These are phyloP conservation scores for Aphidius gifuensis DNA, from an alignment of 1,140 invertebrate species.

Conservation along the genomic window DNA sequence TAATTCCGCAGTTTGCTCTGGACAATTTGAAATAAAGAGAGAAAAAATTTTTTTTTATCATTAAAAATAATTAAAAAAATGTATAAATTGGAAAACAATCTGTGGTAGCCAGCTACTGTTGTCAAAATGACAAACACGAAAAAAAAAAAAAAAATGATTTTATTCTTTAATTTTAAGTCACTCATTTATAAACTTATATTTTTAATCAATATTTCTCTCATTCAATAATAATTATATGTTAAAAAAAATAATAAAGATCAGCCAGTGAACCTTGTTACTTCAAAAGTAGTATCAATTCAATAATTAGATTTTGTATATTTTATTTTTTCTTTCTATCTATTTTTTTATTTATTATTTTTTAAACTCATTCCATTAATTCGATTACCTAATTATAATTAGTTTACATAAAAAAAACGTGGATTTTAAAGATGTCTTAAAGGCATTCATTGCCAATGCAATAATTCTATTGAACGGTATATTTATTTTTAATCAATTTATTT, in stretches of 20 bases:
- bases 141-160: too few relatives aligned
- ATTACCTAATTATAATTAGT: conserved; percentile 20
- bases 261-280: conserved; percentile 17
- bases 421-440: conserved; percentile 16
- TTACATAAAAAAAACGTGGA: conserved; percentile 16
- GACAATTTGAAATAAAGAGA: too few relatives aligned
- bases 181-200: too few relatives aligned
- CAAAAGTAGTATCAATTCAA: conserved; percentile 3
- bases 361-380: conserved; percentile 10
- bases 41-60: too few relatives aligned
- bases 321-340: conserved; percentile 1
- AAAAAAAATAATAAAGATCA: conserved; percentile 19
- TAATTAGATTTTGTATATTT: conserved; percentile 11
- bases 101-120: conserved; percentile 9
- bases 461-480: conserved; percentile 2
- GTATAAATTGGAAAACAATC: background rate
- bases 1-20: too few relatives aligned
- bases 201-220: background rate
- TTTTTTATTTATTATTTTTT: conserved; percentile 5
- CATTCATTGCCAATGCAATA: background rate
- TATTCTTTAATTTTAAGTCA: too few relatives aligned
- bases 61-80: too few relatives aligned
- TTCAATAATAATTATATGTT: conserved; percentile 8
- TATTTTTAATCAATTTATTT: conserved; percentile 8
- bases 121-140: conserved; percentile 5